phyloP scores from a whole-genome alignment of 2,113 vertebrate genomes.

The Tupaia chinensis region DNA sequence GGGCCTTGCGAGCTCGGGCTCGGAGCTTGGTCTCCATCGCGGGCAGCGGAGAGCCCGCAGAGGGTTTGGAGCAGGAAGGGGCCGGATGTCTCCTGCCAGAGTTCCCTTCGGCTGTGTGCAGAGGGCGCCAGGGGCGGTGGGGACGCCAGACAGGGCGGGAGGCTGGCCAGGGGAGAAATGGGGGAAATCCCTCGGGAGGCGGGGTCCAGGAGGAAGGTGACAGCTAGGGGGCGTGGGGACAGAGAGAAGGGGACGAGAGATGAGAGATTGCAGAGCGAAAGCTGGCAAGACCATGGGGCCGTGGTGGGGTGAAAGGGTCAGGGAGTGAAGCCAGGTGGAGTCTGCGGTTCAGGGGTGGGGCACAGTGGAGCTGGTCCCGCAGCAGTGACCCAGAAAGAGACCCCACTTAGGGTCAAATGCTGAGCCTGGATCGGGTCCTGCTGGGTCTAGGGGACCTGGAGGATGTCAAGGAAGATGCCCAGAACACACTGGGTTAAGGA shows the following conservation, averaged over 20 bases:
- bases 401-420: too few relatives aligned
- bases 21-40: neutral
- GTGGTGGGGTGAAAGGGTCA: neutral
- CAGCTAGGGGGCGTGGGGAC: neutral
- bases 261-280: neutral
- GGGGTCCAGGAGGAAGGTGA: neutral
- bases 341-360: neutral
- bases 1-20: neutral
- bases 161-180: neutral
- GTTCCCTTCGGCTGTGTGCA: neutral
- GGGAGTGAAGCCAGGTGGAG: neutral
- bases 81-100: neutral
- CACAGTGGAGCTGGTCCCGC: neutral
- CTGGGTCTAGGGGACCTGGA: neutral
- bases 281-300: neutral
- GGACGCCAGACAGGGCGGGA: too few relatives aligned
- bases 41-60: neutral
- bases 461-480: neutral
- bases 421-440: neutral
- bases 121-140: neutral
- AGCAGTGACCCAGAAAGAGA: neutral
- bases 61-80: neutral
- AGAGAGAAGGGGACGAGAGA: neutral
- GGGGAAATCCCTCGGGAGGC: neutral
- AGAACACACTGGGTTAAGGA: neutral